Evolutionary conservation across 2,888 invertebrate genomes (phyloP).

Genomic region (Euzophera pinguis): DNA sequence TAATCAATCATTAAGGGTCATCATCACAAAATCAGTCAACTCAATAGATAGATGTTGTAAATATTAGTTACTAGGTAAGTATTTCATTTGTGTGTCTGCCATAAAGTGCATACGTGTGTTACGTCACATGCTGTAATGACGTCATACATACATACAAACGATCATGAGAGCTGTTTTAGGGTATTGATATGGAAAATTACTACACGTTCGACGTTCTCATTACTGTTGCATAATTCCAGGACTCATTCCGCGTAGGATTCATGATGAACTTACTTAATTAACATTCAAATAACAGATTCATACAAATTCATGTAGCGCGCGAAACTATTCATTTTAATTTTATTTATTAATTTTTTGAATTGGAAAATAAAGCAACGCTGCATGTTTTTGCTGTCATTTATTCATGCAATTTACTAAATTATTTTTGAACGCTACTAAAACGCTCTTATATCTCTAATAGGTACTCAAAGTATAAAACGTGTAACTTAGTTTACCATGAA

Average conservation of each 20-base stretch:
- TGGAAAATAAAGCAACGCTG: too few relatives aligned
- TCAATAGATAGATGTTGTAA: too few relatives aligned
- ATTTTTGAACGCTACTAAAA: too few relatives aligned
- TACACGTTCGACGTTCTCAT: constrained; percentile 5
- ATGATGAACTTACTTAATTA: background rate
- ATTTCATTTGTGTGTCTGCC: background rate
- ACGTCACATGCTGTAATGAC: background rate
- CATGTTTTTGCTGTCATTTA: too few relatives aligned
- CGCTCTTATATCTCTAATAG: too few relatives aligned
- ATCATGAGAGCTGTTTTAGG: background rate
- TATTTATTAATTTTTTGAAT: too few relatives aligned
- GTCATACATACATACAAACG: background rate
- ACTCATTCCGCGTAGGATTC: background rate
- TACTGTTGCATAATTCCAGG: constrained; percentile 1
- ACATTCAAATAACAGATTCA: background rate
- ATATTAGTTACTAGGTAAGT: background rate
- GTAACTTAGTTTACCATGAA: too few relatives aligned
- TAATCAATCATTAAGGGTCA: too few relatives aligned
- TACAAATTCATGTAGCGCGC: background rate
- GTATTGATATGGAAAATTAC: constrained; percentile 6
- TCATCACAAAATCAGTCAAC: too few relatives aligned
- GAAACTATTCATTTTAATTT: too few relatives aligned
- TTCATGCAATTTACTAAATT: too few relatives aligned
- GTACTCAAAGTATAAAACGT: too few relatives aligned
- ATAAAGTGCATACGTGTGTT: background rate